Evolutionary conservation across 2,113 vertebrate species (phyloP).

Genomic region (Shinisaurus crocodilurus): DNA sequence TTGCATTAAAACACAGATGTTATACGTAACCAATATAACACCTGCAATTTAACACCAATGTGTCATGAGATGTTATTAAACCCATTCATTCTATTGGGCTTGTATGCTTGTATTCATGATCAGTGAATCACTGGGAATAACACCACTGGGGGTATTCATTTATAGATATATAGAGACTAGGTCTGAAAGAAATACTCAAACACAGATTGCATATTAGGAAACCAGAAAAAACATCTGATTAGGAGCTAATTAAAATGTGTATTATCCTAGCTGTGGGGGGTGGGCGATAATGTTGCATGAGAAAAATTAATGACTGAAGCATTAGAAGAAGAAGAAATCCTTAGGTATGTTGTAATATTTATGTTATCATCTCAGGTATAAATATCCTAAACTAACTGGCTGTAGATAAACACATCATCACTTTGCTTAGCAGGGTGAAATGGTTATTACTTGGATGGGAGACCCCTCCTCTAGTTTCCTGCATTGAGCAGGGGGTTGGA

Average conservation of each 20-base stretch:
- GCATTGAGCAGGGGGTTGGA: no score
- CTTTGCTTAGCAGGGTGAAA: neutral
- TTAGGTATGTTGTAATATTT: neutral
- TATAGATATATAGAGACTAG: neutral
- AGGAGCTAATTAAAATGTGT: slow-evolving; percentile 23
- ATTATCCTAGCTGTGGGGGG: neutral
- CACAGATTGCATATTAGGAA: slow-evolving; percentile 23
- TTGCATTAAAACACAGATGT: no score
- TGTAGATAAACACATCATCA: no score
- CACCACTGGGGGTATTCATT: neutral
- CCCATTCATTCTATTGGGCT: no score
- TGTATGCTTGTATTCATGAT: neutral
- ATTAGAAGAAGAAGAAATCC: neutral
- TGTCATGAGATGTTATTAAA: no score
- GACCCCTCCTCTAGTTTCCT: no score
- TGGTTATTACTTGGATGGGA: no score
- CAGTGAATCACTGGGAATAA: neutral
- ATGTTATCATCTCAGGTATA: no score
- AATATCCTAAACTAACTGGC: no score
- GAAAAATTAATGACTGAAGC: neutral
- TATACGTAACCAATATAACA: no score
- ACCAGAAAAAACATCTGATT: slow-evolving; percentile 11
- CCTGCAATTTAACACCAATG: no score
- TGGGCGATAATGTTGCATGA: slow-evolving; percentile 2
- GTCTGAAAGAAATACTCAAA: neutral